phyloP scores from a whole-genome alignment of 1,140 invertebrate species.

The Chrysomallon squamiferum region DNA sequence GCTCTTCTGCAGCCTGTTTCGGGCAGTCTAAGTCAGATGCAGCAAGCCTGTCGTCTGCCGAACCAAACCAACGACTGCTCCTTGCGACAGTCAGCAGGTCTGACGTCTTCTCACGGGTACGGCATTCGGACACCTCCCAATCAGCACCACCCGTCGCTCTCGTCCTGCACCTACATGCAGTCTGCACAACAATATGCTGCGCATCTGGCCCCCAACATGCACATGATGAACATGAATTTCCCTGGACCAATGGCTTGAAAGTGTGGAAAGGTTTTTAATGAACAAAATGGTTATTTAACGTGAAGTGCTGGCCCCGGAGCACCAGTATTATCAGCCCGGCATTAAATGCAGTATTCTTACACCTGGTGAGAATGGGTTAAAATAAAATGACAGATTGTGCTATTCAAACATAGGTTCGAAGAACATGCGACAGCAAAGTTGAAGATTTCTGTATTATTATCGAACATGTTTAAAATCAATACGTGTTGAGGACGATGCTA shows the following conservation, averaged over 20 bases:
- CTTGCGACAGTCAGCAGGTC: slow-evolving; percentile 34
- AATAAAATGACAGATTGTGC: too few relatives aligned
- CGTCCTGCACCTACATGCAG: slow-evolving; percentile 57
- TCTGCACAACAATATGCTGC: slow-evolving; percentile 46
- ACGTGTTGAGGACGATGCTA: too few relatives aligned
- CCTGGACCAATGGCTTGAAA: slow-evolving; percentile 50
- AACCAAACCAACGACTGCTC: slow-evolving; percentile 41
- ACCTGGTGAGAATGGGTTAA: too few relatives aligned
- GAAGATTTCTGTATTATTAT: too few relatives aligned
- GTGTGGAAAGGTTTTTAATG: background rate
- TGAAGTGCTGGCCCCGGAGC: too few relatives aligned
- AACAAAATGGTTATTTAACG: too few relatives aligned
- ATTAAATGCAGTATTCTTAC: too few relatives aligned
- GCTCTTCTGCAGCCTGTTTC: slow-evolving; percentile 5
- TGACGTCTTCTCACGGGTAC: slow-evolving; percentile 36
- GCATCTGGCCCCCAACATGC: slow-evolving; percentile 47
- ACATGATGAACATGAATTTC: slow-evolving; percentile 60
- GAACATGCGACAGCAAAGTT: too few relatives aligned
- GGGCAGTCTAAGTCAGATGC: slow-evolving; percentile 30
- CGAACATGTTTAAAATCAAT: too few relatives aligned
- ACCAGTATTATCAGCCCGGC: too few relatives aligned
- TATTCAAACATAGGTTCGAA: too few relatives aligned
- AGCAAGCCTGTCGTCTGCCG: slow-evolving; percentile 43
- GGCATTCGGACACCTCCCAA: slow-evolving; percentile 37
- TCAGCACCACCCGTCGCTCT: slow-evolving; percentile 41